A percentile compares a stretch with the other conserved stretches of the same genome.
These are phyloP conservation scores for Zaprionus lachaisei DNA, from an alignment of 1,140 invertebrate genomes.

Conservation along the genomic window DNA sequence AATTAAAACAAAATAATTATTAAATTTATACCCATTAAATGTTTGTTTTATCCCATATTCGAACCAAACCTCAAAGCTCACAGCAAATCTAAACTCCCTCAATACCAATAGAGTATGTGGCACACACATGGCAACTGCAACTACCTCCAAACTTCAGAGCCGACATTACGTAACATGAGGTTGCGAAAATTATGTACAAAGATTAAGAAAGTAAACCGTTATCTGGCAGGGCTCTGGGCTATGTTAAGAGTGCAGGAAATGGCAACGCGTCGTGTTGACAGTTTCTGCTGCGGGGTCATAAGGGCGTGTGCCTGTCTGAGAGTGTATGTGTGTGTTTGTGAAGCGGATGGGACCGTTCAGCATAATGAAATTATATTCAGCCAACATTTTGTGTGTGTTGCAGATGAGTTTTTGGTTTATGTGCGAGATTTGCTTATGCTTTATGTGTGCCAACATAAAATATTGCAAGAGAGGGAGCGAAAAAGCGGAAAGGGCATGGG, in stretches of 20 bases:
- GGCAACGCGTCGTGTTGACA: slow-evolving; percentile 60
- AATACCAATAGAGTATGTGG: slow-evolving; percentile 4
- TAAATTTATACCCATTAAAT: neutral
- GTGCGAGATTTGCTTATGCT: slow-evolving; percentile 54
- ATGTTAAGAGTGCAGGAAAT: slow-evolving; percentile 37
- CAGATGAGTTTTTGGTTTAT: slow-evolving; percentile 63
- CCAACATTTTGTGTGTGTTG: slow-evolving; percentile 40
- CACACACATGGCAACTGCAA: slow-evolving; percentile 11
- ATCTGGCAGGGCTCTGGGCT: slow-evolving; percentile 55
- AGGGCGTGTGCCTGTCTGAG: neutral
- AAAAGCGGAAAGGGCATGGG: neutral
- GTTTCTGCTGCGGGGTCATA: slow-evolving; percentile 56
- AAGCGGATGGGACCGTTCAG: neutral
- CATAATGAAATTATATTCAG: slow-evolving; percentile 74
- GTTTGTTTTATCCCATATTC: neutral
- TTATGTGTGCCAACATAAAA: slow-evolving; percentile 55
- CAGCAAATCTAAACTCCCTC: neutral
- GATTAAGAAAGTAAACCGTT: slow-evolving; percentile 80
- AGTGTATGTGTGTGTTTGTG: neutral
- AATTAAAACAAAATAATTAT: neutral
- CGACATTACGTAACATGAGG: slow-evolving; percentile 61
- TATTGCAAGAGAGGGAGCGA: slow-evolving; percentile 9
- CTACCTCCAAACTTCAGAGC: slow-evolving; percentile 18
- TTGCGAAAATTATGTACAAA: slow-evolving; percentile 76
- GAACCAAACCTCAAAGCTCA: neutral